phyloP scores from a whole-genome alignment of 2,888 invertebrate genomes.

The Pseudococcus viburni region DNA sequence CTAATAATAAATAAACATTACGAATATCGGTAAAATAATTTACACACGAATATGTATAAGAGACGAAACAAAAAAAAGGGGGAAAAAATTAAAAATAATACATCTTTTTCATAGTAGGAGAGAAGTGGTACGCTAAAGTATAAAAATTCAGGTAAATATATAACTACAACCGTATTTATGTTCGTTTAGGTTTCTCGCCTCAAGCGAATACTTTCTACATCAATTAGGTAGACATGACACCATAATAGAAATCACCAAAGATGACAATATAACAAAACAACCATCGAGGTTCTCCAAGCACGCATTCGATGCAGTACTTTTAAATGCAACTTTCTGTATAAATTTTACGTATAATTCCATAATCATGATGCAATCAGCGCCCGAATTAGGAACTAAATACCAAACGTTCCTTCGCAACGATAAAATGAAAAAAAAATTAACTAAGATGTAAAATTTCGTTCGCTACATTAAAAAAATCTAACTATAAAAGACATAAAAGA shows the following conservation, averaged over 20 bases:
- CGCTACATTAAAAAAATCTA: conserved; percentile 30
- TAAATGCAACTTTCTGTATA: conserved; percentile 49
- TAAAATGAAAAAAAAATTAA: conserved; percentile 31
- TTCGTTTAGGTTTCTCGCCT: conserved; percentile 19
- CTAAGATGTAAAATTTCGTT: conserved; percentile 57
- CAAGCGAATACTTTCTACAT: not conserved
- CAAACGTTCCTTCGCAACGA: conserved; percentile 43
- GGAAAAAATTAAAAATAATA: conserved; percentile 33
- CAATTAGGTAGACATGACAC: not conserved
- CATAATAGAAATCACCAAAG: not conserved
- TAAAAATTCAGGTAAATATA: conserved; percentile 43
- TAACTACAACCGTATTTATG: conserved; percentile 44
- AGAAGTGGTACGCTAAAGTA: conserved; percentile 37
- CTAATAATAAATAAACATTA: conserved; percentile 42
- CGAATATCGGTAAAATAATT: conserved; percentile 56
- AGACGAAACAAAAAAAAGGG: not conserved
- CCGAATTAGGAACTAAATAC: conserved; percentile 51
- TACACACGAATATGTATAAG: conserved; percentile 50
- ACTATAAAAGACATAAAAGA: conserved; percentile 53
- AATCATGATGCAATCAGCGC: not conserved
- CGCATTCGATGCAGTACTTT: not conserved
- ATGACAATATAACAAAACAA: not conserved
- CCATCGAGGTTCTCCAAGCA: not conserved
- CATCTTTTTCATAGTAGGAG: conserved; percentile 33
- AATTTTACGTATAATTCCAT: conserved; percentile 16